Percentiles rank a stretch among this genome's conserved stretches.
Evolutionary conservation across 30 jellyfish, hydroid and myxozoan species (phyloP).

Genomic region (Aurelia aurita complex sp. Pacific): DNA sequence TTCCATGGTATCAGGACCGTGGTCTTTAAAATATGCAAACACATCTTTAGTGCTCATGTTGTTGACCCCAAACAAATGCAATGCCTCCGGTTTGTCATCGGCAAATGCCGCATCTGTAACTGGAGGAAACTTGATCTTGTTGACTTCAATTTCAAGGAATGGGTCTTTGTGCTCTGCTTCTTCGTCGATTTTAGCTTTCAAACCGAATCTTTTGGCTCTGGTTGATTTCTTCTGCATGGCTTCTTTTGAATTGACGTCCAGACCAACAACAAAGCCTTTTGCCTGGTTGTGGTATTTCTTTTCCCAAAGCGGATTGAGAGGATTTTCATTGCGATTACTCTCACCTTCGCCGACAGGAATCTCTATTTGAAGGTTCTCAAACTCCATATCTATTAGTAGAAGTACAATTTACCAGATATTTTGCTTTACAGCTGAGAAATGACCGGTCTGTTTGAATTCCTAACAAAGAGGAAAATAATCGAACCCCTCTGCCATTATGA

Average conservation of each 20-base stretch:
- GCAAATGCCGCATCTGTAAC: conserved; percentile 70
- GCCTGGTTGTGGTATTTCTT: conserved; percentile 79
- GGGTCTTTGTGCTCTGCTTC: conserved; percentile 21
- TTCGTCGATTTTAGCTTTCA: conserved; percentile 15
- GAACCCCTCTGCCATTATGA: too few relatives aligned
- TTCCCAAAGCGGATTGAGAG: conserved; percentile 64
- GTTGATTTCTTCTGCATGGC: conserved; percentile 32
- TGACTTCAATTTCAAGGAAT: conserved; percentile 15
- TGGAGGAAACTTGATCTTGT: conserved; percentile 30
- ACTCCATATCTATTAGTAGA: conserved; percentile 52
- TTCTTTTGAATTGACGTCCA: conserved; percentile 77
- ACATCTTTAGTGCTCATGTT: conserved; percentile 94
- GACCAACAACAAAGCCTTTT: conserved; percentile 78
- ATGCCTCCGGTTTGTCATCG: conserved; percentile 62
- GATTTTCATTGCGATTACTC: neutral
- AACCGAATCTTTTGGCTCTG: conserved; percentile 88
- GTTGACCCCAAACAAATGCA: conserved; percentile 76
- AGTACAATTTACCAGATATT: too few relatives aligned
- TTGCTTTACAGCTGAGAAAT: too few relatives aligned
- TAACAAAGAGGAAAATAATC: too few relatives aligned
- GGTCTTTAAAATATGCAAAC: conserved; percentile 65
- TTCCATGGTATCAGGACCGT: conserved; percentile 92
- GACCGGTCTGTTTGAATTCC: too few relatives aligned
- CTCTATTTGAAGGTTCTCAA: conserved; percentile 86
- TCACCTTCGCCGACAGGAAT: conserved; percentile 68